Percentiles rank a stretch among this genome's conserved stretches.
These are phyloP conservation scores for Zhuqinia jingwanae DNA, from an alignment of 2,888 invertebrate species.

Conservation along the genomic window DNA sequence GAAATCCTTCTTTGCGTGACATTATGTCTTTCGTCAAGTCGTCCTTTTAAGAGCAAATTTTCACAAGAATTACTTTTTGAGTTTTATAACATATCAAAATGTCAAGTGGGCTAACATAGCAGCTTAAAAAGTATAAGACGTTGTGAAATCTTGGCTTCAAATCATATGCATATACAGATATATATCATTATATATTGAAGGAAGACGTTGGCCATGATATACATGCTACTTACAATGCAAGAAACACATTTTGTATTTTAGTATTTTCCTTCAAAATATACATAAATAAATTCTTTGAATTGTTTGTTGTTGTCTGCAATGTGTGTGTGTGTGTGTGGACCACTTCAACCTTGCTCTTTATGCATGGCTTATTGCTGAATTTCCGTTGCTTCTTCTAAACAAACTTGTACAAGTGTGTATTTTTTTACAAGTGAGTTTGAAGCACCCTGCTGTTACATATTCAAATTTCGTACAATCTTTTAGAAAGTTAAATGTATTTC, in stretches of 20 bases:
- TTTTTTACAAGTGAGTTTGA: background rate
- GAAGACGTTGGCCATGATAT: no score
- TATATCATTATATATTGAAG: no score
- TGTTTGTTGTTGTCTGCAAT: background rate
- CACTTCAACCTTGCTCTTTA: slow-evolving; percentile 51
- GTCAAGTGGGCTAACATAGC: background rate
- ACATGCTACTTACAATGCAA: no score
- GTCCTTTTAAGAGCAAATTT: background rate
- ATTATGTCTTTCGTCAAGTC: background rate
- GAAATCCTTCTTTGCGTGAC: background rate
- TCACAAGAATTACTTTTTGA: slow-evolving; percentile 22
- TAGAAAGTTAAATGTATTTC: background rate
- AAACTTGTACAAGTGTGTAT: no score
- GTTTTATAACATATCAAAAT: slow-evolving; percentile 20
- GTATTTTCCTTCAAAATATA: no score
- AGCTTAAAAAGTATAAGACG: no score
- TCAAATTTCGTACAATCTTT: slow-evolving; percentile 20
- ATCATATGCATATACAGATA: no score
- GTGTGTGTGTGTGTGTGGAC: no score
- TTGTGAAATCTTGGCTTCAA: no score
- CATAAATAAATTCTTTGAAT: background rate
- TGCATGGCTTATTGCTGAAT: no score
- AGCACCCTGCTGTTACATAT: slow-evolving; percentile 49
- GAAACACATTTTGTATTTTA: no score
- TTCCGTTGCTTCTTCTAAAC: no score